Evolutionary conservation across 2,797 vertebrate species (phyloP), one percentile per base, ranked within the genome.

Genomic region (Paguma larvata): DNA sequence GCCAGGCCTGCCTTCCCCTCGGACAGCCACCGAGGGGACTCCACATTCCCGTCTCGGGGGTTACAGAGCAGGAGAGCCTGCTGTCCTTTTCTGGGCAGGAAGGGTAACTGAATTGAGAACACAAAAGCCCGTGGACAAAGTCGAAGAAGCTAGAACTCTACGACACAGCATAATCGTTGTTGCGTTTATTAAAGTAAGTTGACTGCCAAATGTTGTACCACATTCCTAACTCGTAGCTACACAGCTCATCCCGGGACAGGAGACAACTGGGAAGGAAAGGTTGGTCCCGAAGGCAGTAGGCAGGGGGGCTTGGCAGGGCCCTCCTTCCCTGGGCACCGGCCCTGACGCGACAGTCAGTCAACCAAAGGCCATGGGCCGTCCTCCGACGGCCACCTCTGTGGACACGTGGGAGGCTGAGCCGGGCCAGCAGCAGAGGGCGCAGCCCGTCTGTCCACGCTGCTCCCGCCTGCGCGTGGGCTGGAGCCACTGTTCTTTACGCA

Each of bases 381-480:
- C 73, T 16, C 30, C 68, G 48, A 27, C 32, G 21, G 95, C 38
- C 25, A 62, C 59, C 16, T 30, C 67, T 23, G 34, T 8, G 73
- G 46, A 25, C 51, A 41, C 1, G 21, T 0, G 1, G 80, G 65
- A 15, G 53, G 19, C 56, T 41, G 44, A 62, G 30, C 70, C 14
- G 5, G 1, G 15, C 32, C 21, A 10, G 11, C 79, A 44, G 15
- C 16, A 27, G 30, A 51, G 25, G 21, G 9, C 1, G 2, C 0
- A 21, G 34, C 23, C n/a, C 3, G 27, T 11, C 62, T 53, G 12
- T 0, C 85, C 15, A 1, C 6, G 9, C 34, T n/a, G 12, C 51
- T 32, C 14, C 75, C 30, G 4, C 51, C 30, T 1, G 5, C 23
- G 2, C 1, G 0, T 19, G 62, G 53, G n/a, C 15, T n/a, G 7